phyloP scores from a whole-genome alignment of 2,113 vertebrate species.

The Microcebus lehilahytsara region DNA sequence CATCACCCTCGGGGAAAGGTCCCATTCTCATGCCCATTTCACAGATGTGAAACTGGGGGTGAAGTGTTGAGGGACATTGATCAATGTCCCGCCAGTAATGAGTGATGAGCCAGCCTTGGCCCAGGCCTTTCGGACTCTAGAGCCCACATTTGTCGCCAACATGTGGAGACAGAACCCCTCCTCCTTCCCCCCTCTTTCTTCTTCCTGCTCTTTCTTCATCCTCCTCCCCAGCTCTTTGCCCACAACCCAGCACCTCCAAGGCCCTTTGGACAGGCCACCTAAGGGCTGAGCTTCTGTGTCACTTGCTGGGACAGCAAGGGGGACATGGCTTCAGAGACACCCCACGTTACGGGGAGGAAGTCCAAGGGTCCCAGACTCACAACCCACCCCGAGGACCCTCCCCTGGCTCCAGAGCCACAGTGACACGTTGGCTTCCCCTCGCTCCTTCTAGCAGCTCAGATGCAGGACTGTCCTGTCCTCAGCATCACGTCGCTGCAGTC shows the following conservation, averaged over 20 bases:
- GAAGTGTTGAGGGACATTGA: neutral
- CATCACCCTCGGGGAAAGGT: fast-evolving
- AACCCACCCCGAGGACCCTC: neutral
- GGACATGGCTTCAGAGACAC: neutral
- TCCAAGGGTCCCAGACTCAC: neutral
- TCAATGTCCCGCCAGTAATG: neutral
- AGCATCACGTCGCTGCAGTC: neutral
- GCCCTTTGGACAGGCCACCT: neutral
- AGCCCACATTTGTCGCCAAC: neutral
- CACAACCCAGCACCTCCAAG: neutral
- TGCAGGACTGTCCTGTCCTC: fast-evolving
- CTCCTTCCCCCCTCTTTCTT: neutral
- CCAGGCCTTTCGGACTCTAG: neutral
- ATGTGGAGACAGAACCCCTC: too few relatives aligned
- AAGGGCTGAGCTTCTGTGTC: neutral
- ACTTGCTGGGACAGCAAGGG: neutral
- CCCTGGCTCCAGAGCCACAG: neutral
- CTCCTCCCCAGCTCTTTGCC: neutral
- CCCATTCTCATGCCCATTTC: neutral
- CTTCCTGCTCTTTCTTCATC: neutral
- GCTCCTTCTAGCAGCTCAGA: neutral
- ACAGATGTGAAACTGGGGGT: neutral
- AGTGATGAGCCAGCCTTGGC: neutral
- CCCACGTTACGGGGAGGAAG: neutral
- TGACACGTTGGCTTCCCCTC: neutral